Conservation (phyloP, 1,140 invertebrate species). For the Amphibalanus amphitrite region DNA sequence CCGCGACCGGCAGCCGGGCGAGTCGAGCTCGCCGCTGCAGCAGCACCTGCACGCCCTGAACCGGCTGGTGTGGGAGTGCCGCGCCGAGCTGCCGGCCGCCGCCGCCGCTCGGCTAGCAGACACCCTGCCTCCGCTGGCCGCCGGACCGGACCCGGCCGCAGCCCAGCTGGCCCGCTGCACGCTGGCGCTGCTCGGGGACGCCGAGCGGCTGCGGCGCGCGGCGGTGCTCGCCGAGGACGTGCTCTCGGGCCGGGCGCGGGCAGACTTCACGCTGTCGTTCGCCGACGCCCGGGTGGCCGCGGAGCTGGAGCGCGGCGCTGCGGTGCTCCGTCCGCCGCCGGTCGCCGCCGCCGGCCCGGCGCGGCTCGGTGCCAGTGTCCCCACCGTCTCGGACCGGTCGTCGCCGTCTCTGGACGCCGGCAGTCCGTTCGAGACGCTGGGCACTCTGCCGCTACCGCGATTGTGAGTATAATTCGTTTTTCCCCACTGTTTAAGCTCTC, state of each 20-base stretch:
- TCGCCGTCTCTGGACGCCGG: neutral
- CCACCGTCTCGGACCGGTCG: neutral
- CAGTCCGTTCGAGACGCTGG: neutral
- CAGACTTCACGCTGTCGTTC: neutral
- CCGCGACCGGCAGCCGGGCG: neutral
- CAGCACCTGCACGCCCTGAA: neutral
- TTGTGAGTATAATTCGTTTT: neutral
- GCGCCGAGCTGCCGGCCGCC: neutral
- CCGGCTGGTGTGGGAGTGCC: neutral
- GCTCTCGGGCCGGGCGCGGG: no score
- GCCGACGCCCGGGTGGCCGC: neutral
- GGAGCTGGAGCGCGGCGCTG: neutral
- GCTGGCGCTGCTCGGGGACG: neutral
- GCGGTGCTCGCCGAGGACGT: neutral
- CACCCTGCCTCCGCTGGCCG: neutral
- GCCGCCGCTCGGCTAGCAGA: neutral
- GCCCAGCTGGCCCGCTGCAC: neutral
- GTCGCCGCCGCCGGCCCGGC: no score
- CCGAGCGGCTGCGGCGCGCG: neutral
- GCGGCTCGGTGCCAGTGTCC: neutral
- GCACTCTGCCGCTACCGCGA: neutral
- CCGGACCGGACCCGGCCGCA: neutral
- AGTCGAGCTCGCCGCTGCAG: neutral
- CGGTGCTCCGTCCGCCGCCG: neutral
- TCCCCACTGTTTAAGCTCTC: no score